These are phyloP conservation scores for Salvelinus sp. DNA, from an alignment of 2,113 vertebrate genomes.

Conservation along the genomic window DNA sequence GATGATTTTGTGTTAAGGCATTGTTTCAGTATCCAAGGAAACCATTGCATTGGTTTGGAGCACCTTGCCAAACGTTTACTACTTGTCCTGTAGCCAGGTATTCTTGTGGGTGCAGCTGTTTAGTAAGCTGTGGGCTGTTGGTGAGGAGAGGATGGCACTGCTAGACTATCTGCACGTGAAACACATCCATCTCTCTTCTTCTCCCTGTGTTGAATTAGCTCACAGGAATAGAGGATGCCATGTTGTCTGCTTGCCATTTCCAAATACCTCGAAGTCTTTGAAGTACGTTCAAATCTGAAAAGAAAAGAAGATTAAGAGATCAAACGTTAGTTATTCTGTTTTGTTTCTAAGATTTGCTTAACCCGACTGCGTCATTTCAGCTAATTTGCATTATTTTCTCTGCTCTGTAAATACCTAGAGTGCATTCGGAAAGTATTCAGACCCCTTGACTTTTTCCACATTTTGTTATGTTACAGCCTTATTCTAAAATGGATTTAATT, in stretches of 20 bases:
- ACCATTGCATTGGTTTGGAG: not conserved
- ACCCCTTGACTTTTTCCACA: no score
- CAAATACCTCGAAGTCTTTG: conserved; percentile 47
- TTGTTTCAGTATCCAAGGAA: not conserved
- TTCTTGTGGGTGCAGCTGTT: not conserved
- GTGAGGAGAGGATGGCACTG: not conserved
- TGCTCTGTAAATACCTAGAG: no score
- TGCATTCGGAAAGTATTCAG: no score
- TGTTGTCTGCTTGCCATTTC: conserved; percentile 39
- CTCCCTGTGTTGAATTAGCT: conserved; percentile 49
- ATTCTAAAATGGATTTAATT: no score
- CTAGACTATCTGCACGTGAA: conserved; percentile 17
- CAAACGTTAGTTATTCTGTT: conserved; percentile 31
- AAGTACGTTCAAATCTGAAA: conserved; percentile 54
- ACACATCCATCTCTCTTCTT: conserved; percentile 38
- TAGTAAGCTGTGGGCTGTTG: not conserved
- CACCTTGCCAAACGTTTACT: not conserved
- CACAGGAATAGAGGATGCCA: conserved; percentile 37
- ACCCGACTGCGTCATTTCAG: not conserved
- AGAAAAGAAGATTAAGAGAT: conserved; percentile 49
- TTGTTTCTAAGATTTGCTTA: not conserved
- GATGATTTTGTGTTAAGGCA: not conserved
- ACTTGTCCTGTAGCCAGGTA: not conserved
- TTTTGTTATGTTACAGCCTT: no score
- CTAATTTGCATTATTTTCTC: no score